Evolutionary conservation across 2,797 vertebrate genomes (phyloP), one percentile per base, ranked within the genome.

Genomic region (Chiroxiphia lanceolata): DNA sequence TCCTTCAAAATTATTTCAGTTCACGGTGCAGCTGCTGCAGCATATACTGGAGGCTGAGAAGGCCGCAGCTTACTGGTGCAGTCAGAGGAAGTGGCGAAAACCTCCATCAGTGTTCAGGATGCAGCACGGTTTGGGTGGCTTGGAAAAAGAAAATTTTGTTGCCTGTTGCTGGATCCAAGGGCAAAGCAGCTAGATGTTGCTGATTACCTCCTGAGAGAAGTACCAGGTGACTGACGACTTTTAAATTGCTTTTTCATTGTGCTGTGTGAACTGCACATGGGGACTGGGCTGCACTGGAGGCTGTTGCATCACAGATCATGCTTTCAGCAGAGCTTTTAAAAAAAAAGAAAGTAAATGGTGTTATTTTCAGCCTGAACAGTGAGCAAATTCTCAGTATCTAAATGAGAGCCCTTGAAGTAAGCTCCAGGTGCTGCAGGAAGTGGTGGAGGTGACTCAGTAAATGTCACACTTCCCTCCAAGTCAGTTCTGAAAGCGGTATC

Each of bases 361-460:
- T 92, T 91, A 87, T 94, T 96, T 95, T 96, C 92, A 93, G 71
- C 74, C 68, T 95, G 65, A 96, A 76, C 69, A 94, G 69, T 54
- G 51, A 96, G 92, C 90, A 85, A 93, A 14, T 97, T 97, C 95
- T 94, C 60, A 81, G 91, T 95, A 94, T 90, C 92, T 96, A 95
- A 94, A 95, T 95, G 91, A 95, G 85, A 91, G 59, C 50, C 50
- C 91, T 97, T 93, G 90, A 97, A 96, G 91, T 94, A 67, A 95
- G 90, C 71, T 40, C 94, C 91, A 95, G 95, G 94, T 95, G 94
- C 92, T 96, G 75, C 89, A 96, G 95, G 95, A 96, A 96, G 93
- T 94, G 90, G 91, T 94, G 80, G 77, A 85, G 91, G 89, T 97
- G 96, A 96, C 89, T 96, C 95, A 97, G 94, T 96, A 95, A 95